Evolutionary conservation across 2,888 invertebrate species (phyloP).

Genomic region (Salticus scenicus): DNA sequence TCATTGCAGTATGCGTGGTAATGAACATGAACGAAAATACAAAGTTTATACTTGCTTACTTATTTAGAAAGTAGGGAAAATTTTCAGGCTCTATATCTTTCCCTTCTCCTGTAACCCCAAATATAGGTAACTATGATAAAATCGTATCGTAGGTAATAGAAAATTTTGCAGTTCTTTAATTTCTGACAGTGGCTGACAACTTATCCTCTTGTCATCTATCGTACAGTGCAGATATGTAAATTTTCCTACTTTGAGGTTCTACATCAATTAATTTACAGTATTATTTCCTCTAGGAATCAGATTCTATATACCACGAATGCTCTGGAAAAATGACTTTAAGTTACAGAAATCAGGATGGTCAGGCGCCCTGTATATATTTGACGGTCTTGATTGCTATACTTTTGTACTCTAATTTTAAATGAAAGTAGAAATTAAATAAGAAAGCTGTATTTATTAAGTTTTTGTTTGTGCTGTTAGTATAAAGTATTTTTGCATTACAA

Average conservation of each 20-base stretch:
- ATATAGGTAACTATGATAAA: conserved; percentile 48
- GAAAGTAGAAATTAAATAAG: too few species aligned
- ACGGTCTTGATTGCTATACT: neutral
- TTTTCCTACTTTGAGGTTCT: neutral
- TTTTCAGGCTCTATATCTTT: conserved; percentile 49
- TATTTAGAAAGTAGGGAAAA: conserved; percentile 53
- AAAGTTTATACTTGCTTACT: conserved; percentile 57
- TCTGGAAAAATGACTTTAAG: neutral
- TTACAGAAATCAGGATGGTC: neutral
- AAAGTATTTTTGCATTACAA: too few species aligned
- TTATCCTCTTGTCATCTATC: neutral
- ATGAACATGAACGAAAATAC: conserved; percentile 14
- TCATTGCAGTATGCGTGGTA: conserved; percentile 3
- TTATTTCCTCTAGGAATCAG: neutral
- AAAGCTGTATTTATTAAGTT: too few species aligned
- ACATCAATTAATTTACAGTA: neutral
- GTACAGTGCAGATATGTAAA: neutral
- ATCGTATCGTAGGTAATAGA: conserved; percentile 44
- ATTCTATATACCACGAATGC: neutral
- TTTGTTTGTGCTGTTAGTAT: too few species aligned
- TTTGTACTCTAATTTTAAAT: too few species aligned
- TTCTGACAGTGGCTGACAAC: conserved; percentile 30
- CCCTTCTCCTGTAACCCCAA: conserved; percentile 27
- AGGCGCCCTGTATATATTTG: neutral
- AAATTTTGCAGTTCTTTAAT: conserved; percentile 50